These are phyloP conservation scores for Platypus cylindrus DNA, from an alignment of 2,888 invertebrate genomes.

Conservation along the genomic window DNA sequence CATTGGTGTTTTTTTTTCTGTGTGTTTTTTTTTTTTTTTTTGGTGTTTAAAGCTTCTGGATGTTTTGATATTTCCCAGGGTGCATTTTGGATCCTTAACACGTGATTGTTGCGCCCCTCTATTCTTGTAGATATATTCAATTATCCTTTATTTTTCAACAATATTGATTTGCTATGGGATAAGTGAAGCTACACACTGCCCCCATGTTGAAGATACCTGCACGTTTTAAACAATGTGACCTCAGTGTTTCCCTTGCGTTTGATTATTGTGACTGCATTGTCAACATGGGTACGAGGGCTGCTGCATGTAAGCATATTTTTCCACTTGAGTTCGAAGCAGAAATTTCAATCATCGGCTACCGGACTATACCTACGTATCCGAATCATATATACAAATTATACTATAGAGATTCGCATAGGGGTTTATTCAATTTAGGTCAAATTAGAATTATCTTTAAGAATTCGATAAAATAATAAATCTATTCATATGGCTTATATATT, in stretches of 20 bases:
- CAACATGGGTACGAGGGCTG: constrained; percentile 87
- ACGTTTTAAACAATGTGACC: constrained; percentile 40
- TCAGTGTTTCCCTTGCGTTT: constrained; percentile 40
- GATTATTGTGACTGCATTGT: constrained; percentile 41
- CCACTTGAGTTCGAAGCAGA: no score
- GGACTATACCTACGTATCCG: no score
- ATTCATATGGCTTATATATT: no score
- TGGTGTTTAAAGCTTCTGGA: constrained; percentile 21
- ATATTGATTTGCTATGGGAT: constrained; percentile 36
- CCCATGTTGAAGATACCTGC: constrained; percentile 40
- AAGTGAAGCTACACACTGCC: constrained; percentile 36
- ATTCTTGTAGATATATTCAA: constrained; percentile 33
- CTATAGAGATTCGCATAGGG: no score
- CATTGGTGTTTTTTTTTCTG: no score
- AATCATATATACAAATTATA: no score
- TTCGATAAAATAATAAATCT: no score
- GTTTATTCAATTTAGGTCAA: no score
- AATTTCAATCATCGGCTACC: no score
- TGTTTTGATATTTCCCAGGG: constrained; percentile 30
- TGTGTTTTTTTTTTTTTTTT: no score
- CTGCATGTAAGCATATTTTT: constrained; percentile 66
- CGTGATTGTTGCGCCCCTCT: constrained; percentile 32
- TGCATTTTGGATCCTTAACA: constrained; percentile 30
- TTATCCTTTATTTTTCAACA: constrained; percentile 33
- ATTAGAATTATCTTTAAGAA: no score